Base-by-base conservation (phyloP, 2,797 vertebrate genomes). In the Pterois miles region DNA sequence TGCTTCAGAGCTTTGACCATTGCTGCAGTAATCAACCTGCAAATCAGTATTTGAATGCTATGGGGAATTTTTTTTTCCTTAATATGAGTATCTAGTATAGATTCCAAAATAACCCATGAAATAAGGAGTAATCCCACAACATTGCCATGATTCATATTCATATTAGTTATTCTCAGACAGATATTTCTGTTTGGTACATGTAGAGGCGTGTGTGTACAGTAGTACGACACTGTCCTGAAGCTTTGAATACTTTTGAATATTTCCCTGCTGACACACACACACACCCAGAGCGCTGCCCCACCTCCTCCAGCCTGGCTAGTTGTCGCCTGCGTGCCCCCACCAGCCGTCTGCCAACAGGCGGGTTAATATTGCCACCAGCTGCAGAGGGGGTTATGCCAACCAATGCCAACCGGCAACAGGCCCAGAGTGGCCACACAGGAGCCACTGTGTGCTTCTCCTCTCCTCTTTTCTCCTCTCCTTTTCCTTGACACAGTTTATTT, bases 311-410 rank as follows among this genome's bases (percentile, higher is more conserved):
- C 58, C 80, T 76, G 73, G 80, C 70, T 85, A 75, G 78, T 80
- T 81, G 88, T 82, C 52, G 64, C 86, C 82, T 2, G 11, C n/a
- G 0, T 83, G 66, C 76, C 72, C 78, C 76, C 68, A 67, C 68
- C 77, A 82, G 59, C 79, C 71, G 67, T 81, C 85, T 86, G 86
- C 88, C 88, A 91, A 91, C 88, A 85, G 78, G 73, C 67, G 72
- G 81, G 86, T 80, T 90, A 91, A 90, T 92, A 89, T 92, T 90
- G 90, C 87, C 89, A 88, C 91, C 93, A 93, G 91, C 93, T 94
- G 91, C 88, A 86, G 76, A 71, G 81, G 70, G 74, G 83, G 65
- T 48, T 79, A 80, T 80, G 83, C 78, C 88, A 86, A 82, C 81
- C 72, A 14, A 62, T 80, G 82, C 84, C 88, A 90, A 79, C 62